Evolutionary conservation across 2,113 vertebrate genomes (phyloP).

Genomic region (Dromiciops gliroides): DNA sequence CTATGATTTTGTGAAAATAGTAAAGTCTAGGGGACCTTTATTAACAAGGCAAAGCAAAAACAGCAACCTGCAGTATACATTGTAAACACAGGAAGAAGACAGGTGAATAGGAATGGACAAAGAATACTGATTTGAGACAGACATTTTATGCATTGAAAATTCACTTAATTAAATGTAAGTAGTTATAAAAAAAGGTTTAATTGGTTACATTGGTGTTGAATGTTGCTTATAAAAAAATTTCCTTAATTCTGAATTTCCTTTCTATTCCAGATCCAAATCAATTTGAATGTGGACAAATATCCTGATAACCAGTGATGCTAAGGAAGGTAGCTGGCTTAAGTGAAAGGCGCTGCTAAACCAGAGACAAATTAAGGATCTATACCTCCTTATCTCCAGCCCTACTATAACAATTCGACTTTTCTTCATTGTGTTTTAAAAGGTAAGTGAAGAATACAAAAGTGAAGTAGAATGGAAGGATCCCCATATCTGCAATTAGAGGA

Average conservation of each 20-base stretch:
- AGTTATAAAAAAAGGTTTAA: not conserved
- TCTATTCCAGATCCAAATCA: not conserved
- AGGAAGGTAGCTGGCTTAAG: not conserved
- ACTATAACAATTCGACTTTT: constrained; percentile 33
- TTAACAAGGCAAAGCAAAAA: not conserved
- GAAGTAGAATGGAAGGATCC: not conserved
- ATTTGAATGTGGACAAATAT: not conserved
- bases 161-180: not conserved
- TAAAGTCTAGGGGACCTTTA: not conserved
- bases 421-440: constrained; percentile 47
- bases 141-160: not conserved
- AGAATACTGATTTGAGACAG: not conserved
- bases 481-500: not conserved
- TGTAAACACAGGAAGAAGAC: not conserved
- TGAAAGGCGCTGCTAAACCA: constrained; percentile 19
- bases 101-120: not conserved
- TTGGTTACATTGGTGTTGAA: not conserved
- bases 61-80: not conserved
- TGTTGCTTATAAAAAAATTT: not conserved
- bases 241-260: not conserved
- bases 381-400: not conserved
- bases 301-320: not conserved
- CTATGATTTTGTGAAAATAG: not conserved
- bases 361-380: constrained; percentile 9
- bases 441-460: not conserved